Percentiles rank a stretch among this genome's conserved stretches.
These are phyloP conservation scores for Chrysolina oricalcia DNA, from an alignment of 2,888 invertebrate species.

Conservation along the genomic window DNA sequence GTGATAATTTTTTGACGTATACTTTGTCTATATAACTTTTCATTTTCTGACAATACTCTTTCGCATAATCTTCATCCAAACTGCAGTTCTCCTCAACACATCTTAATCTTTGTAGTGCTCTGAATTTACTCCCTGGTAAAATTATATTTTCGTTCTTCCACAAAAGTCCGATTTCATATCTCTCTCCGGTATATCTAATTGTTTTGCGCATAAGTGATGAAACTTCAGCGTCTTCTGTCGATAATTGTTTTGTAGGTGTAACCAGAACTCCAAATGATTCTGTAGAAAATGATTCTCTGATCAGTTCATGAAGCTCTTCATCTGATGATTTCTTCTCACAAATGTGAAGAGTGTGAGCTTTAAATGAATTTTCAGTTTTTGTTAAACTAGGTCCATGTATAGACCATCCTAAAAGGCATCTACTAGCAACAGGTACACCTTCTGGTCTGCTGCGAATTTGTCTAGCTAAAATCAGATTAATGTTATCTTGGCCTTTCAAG, in stretches of 20 bases:
- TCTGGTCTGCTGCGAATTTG: background rate
- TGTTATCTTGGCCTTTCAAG: background rate
- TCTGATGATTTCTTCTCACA: constrained; percentile 1
- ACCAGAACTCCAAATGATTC: background rate
- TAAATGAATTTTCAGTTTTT: background rate
- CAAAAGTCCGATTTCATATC: no score
- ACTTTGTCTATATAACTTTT: background rate
- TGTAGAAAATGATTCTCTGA: no score
- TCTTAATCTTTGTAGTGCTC: constrained; percentile 10
- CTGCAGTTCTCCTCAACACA: constrained; percentile 8
- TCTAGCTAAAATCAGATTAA: background rate
- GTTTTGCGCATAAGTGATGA: no score
- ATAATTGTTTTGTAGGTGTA: constrained; percentile 2
- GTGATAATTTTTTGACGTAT: background rate
- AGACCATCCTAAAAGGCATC: no score
- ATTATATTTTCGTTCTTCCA: background rate
- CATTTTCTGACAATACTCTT: background rate
- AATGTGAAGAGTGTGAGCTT: constrained; percentile 6
- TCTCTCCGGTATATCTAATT: no score
- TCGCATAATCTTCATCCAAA: background rate
- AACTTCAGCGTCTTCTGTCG: no score
- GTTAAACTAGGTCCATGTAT: no score
- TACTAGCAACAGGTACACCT: no score
- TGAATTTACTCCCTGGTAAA: background rate
- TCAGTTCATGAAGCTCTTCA: background rate